These are phyloP conservation scores for Tineola bisselliella DNA, from an alignment of 2,888 invertebrate species.

Conservation along the genomic window DNA sequence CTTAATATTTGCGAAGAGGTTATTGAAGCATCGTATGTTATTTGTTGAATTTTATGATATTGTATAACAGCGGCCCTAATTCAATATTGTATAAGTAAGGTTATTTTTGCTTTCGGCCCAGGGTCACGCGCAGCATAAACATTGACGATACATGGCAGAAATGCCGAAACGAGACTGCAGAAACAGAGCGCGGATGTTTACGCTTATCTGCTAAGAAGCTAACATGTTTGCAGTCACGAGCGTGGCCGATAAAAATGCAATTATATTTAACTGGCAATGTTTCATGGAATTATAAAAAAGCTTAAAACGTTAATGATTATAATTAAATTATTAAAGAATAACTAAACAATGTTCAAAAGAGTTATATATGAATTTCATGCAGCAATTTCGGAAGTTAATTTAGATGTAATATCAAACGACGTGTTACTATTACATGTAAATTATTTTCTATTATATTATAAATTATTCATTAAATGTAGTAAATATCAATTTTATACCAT, in stretches of 20 bases:
- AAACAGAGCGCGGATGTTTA: conserved; percentile 14
- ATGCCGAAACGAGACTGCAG: conserved; percentile 18
- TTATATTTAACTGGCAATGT: conserved; percentile 4
- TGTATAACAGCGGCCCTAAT: conserved; percentile 21
- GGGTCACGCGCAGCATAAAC: conserved; percentile 27
- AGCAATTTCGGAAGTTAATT: background rate
- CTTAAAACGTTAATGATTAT: background rate
- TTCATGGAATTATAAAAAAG: background rate
- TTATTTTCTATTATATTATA: background rate
- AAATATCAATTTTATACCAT: background rate
- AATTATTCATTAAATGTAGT: background rate
- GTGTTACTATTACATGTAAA: background rate
- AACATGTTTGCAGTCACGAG: background rate
- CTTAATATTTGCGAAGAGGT: too few species aligned
- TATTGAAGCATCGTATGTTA: too few species aligned
- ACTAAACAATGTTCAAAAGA: background rate
- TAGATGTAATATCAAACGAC: too few species aligned
- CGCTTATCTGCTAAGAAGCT: background rate
- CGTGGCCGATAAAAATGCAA: background rate
- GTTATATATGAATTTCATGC: background rate
- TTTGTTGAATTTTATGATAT: background rate
- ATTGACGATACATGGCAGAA: conserved; percentile 24
- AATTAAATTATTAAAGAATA: background rate
- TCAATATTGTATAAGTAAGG: conserved; percentile 31
- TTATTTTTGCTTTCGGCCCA: conserved; percentile 33